phyloP scores from a whole-genome alignment of 2,797 vertebrate species.

The Austrolebias charrua region DNA sequence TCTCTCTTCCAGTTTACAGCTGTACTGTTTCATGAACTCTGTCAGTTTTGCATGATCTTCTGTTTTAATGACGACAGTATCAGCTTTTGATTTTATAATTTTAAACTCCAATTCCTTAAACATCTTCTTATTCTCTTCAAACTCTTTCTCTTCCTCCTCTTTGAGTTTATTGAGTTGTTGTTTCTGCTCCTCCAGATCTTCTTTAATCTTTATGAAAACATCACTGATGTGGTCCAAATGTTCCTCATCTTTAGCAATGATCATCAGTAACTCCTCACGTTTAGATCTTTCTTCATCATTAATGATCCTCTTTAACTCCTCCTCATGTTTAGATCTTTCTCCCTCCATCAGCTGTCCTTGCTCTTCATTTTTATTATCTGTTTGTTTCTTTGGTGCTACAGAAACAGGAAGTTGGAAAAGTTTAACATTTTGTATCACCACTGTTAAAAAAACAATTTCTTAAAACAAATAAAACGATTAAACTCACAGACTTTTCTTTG shows the following conservation, averaged over 20 bases:
- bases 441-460: no score
- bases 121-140: not conserved
- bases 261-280: no score
- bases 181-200: no score
- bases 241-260: no score
- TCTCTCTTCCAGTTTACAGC: no score
- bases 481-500: not conserved
- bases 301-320: no score
- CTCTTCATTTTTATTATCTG: not conserved
- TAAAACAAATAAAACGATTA: not conserved
- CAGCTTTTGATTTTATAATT: fast-evolving
- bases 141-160: fast-evolving
- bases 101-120: not conserved
- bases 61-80: not conserved
- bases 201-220: no score
- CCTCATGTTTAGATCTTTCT: no score
- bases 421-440: not conserved
- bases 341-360: not conserved
- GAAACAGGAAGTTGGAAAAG: not conserved
- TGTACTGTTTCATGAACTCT: fast-evolving
- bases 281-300: no score
- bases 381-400: not conserved
- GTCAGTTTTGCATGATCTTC: not conserved
- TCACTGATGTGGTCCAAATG: no score
- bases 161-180: no score